Evolutionary conservation across 2,113 vertebrate genomes (phyloP).

Genomic region (Pomatorhinus ruficollis): DNA sequence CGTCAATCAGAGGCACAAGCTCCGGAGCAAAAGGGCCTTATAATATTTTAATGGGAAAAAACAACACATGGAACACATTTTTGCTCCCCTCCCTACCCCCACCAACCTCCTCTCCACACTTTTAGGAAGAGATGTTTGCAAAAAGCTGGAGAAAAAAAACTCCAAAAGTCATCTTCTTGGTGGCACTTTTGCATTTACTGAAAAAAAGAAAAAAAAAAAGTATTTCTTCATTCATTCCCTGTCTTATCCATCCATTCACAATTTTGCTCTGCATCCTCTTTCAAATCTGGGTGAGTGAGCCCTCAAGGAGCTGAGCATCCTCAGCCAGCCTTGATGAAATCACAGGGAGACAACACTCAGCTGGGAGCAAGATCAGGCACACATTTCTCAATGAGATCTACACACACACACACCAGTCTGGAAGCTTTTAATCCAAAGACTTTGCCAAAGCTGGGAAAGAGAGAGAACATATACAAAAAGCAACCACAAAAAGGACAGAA

Average conservation of each 20-base stretch:
- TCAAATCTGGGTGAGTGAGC: not conserved
- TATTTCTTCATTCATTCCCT: not conserved
- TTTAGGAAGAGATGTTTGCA: not conserved
- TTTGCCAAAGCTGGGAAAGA: not conserved
- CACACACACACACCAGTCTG: not conserved
- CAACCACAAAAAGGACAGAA: not conserved
- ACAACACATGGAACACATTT: not conserved
- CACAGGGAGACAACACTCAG: not conserved
- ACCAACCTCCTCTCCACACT: not conserved
- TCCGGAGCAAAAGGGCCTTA: rapidly evolving
- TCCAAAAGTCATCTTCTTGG: not conserved
- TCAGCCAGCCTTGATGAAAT: not conserved
- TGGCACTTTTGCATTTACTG: not conserved
- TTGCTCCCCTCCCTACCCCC: not conserved
- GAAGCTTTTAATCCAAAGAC: not conserved
- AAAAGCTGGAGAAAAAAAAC: not conserved
- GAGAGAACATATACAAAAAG: not conserved
- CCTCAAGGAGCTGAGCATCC: constrained; percentile 13
- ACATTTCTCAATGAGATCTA: not conserved
- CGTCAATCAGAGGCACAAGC: not conserved
- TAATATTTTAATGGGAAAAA: not conserved
- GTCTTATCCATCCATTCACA: constrained; percentile 28
- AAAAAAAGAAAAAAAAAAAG: rapidly evolving
- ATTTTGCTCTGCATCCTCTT: not conserved
- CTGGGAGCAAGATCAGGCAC: not conserved